Percentiles rank a stretch among this genome's conserved stretches.
Conservation (phyloP, 2,113 vertebrate species). For the Rhinolophus ferrumequinum region DNA sequence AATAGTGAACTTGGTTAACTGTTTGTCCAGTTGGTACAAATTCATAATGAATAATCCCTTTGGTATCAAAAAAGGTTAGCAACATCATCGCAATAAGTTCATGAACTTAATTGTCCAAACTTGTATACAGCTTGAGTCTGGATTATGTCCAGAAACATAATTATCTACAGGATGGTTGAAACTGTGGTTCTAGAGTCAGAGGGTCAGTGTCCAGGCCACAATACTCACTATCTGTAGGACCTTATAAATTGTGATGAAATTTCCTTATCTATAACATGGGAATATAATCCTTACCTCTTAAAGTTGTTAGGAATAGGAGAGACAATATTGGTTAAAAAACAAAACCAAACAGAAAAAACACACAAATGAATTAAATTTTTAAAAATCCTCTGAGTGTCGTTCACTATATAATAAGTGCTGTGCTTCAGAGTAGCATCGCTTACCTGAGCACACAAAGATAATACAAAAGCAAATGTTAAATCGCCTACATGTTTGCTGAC, state of each 20-base stretch:
- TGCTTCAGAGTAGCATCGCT: background rate
- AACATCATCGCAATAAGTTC: too few relatives aligned
- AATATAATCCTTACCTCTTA: background rate
- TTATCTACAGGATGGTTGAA: accelerated
- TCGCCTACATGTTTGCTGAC: background rate
- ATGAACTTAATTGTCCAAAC: too few relatives aligned
- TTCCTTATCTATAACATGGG: background rate
- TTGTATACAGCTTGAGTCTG: background rate
- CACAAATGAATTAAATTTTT: background rate
- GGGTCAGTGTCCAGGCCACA: background rate
- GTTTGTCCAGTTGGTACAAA: too few relatives aligned
- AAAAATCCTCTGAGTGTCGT: background rate
- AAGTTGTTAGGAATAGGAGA: background rate
- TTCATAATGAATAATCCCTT: too few relatives aligned
- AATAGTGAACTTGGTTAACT: too few relatives aligned
- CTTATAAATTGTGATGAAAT: background rate
- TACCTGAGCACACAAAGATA: background rate
- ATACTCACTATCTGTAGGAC: accelerated
- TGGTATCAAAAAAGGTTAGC: too few relatives aligned
- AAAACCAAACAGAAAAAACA: background rate
- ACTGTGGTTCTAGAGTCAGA: background rate
- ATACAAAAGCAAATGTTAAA: background rate
- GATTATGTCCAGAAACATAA: background rate
- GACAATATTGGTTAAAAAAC: background rate
- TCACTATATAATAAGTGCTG: background rate